phyloP scores from a whole-genome alignment of 35 echinoderm and acorn worm genomes.

The Diadema setosum region DNA sequence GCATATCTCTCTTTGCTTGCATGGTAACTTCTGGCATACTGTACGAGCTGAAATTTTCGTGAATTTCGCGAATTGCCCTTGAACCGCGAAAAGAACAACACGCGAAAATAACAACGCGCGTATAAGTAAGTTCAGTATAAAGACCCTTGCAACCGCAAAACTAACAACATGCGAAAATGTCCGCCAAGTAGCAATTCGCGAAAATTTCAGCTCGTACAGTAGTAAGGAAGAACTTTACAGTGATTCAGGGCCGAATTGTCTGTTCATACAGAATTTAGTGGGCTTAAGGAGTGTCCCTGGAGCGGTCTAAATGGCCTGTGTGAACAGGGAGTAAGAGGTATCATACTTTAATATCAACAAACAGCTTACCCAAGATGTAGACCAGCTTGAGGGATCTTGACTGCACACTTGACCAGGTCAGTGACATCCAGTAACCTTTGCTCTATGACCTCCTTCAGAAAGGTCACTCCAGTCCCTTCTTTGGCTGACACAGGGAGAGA shows the following conservation, averaged over 20 bases:
- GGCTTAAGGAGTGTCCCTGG: not conserved
- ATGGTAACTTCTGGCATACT: no score
- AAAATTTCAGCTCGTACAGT: no score
- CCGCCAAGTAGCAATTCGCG: no score
- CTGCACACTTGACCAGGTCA: constrained; percentile 37
- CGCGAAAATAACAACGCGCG: not conserved
- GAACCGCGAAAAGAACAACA: no score
- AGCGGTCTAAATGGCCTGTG: not conserved
- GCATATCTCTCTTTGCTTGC: no score
- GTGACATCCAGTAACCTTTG: constrained; percentile 47
- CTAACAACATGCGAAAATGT: no score
- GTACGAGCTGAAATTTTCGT: no score
- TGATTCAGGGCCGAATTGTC: not conserved
- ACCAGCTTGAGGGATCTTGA: constrained; percentile 78
- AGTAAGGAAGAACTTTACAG: not conserved
- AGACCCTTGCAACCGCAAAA: no score
- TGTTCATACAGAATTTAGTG: not conserved
- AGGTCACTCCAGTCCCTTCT: constrained; percentile 43
- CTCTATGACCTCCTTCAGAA: constrained; percentile 49
- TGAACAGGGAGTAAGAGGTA: not conserved
- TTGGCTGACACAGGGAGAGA: constrained; percentile 45
- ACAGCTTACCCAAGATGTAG: constrained; percentile 62
- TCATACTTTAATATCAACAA: not conserved
- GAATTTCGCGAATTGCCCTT: no score
- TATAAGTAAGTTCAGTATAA: not conserved